Evolutionary conservation across 2,113 vertebrate genomes (phyloP), one percentile per base, ranked within the genome.

Genomic region (Lamprologus tigripictilis): DNA sequence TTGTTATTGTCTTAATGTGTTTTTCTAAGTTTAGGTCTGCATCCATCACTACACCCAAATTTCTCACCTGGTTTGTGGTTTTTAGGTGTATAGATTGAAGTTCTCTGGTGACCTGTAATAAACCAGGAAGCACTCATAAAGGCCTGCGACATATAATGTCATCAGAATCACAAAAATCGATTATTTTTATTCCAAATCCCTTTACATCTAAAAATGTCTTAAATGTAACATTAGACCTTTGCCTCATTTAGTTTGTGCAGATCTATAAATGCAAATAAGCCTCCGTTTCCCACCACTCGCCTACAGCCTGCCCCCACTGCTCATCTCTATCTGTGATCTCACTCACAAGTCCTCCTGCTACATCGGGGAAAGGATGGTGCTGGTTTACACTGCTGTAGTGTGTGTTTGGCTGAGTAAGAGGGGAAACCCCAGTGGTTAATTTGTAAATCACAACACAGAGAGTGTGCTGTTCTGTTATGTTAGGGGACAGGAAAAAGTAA

Each of bases 401-500:
- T 42, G 12, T 42, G 66, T 71, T 42, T 71, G 66, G 37, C 37
- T 42, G 37, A 71, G 66, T 9, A 71, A 42, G 37, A 28, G 40
- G 68, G 68, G 21, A 73, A 47, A 73, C 68, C 68, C 68, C 21
- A 47, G 14, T 17, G 40, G 40, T 76, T 76, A 28, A 76, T 76
- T 47, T 76, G 71, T 28, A 76, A 71, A 42, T 71, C 37, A 26
- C 37, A 76, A 76, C 21, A 76, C 40, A 47, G 68, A 76, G 71
- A 76, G 68, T 45, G 8, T 17, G 40, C 68, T 73, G 21, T 42
- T 71, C 66, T 23, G 37, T 73, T 73, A 42, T 42, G 21, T 73
- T 73, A 73, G 68, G 37, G 68, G 21, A 76, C 9, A 76, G 71
- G 71, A 37, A 76, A 28, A 76, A 73, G 21, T 73, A 45, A 73